phyloP scores from a whole-genome alignment of 2,797 vertebrate genomes.

The Lutjanus campechanus region DNA sequence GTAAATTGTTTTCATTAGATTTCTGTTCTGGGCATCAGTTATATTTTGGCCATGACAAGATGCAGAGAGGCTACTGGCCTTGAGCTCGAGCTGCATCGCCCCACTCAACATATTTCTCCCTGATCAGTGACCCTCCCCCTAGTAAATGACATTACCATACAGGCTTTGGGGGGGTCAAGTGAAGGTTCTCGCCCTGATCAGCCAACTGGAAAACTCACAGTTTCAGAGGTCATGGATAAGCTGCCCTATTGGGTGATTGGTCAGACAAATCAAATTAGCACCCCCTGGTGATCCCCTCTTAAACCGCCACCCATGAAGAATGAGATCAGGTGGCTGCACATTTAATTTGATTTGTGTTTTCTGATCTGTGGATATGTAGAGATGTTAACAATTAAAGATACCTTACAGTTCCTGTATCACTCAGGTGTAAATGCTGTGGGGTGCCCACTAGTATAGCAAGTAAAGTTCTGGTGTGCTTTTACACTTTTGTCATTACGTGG shows the following conservation, averaged over 20 bases:
- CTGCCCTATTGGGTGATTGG: slow-evolving; percentile 75
- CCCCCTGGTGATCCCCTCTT: slow-evolving; percentile 57
- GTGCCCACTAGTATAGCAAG: not conserved
- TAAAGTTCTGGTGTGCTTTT: not conserved
- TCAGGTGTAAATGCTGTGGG: not conserved
- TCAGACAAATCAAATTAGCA: slow-evolving; percentile 86
- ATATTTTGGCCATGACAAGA: slow-evolving; percentile 6
- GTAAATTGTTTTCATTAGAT: not conserved
- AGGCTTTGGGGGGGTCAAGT: slow-evolving; percentile 79
- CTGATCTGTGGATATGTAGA: not conserved
- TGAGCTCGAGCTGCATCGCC: slow-evolving; percentile 54
- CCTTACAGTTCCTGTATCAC: not conserved
- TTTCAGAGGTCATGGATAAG: slow-evolving; percentile 84
- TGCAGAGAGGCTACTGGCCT: slow-evolving; percentile 43
- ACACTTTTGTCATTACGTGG: not conserved
- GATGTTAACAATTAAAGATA: not conserved
- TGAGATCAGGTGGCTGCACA: slow-evolving; percentile 39
- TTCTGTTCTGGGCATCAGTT: not conserved
- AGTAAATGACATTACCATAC: slow-evolving; percentile 72
- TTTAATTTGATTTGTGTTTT: slow-evolving; percentile 31
- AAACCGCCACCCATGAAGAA: slow-evolving; percentile 72
- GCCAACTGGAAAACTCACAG: slow-evolving; percentile 82
- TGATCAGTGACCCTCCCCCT: slow-evolving; percentile 51
- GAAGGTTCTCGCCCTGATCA: slow-evolving; percentile 82
- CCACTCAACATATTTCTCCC: slow-evolving; percentile 35